These are phyloP conservation scores for Oconnorella tubifera DNA, from an alignment of 2,888 invertebrate genomes.

Conservation along the genomic window DNA sequence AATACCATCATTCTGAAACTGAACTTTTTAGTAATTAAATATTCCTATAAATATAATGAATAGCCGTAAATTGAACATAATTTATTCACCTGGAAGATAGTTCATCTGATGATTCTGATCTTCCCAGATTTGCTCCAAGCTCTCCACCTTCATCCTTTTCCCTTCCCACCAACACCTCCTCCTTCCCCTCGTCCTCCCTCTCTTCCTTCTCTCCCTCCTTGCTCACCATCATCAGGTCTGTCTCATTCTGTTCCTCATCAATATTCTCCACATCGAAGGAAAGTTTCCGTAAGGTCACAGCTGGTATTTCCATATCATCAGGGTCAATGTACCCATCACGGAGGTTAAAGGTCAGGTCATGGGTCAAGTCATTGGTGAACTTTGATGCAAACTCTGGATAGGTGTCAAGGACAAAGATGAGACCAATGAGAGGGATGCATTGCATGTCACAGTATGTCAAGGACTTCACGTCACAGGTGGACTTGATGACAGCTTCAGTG, in stretches of 20 bases:
- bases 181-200: neutral
- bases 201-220: slow-evolving; percentile 4
- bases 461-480: slow-evolving; percentile 90
- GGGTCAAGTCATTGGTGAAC: slow-evolving; percentile 88
- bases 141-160: neutral
- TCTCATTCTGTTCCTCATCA: too few relatives aligned
- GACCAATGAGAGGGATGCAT: slow-evolving; percentile 74
- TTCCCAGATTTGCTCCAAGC: neutral
- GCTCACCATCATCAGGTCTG: slow-evolving; percentile 7
- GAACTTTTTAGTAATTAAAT: too few relatives aligned
- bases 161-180: too few relatives aligned
- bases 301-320: too few relatives aligned
- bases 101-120: too few relatives aligned
- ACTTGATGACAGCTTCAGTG: slow-evolving; percentile 74
- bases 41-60: too few relatives aligned
- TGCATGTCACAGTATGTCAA: slow-evolving; percentile 94
- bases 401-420: slow-evolving; percentile 75
- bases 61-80: too few relatives aligned
- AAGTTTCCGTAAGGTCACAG: too few relatives aligned
- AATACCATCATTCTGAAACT: too few relatives aligned
- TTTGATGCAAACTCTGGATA: slow-evolving; percentile 94
- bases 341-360: slow-evolving; percentile 89
- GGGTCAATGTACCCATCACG: slow-evolving; percentile 89
- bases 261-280: too few relatives aligned
- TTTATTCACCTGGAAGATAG: too few relatives aligned